Evolutionary conservation across 2,113 vertebrate genomes (phyloP).

Genomic region (Poecilia latipinna): DNA sequence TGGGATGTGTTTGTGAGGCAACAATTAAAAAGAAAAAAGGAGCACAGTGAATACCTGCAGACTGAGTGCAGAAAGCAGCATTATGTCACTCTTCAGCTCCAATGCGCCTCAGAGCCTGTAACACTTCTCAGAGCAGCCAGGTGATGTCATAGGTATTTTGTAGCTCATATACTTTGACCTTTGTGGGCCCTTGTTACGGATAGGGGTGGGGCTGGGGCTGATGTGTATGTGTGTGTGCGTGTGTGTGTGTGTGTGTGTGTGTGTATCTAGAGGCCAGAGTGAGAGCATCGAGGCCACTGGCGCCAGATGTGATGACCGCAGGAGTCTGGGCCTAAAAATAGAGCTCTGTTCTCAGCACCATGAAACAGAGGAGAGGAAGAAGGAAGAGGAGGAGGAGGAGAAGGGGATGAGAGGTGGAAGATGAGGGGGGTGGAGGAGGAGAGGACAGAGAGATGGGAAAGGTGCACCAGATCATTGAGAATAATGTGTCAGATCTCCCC

Average conservation of each 20-base stretch:
- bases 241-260: conserved; percentile 52
- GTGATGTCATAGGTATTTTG: conserved; percentile 72
- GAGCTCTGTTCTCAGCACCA: conserved; percentile 79
- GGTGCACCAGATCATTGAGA: conserved; percentile 71
- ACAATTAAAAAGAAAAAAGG: conserved; percentile 28
- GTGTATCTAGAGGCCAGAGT: conserved; percentile 65
- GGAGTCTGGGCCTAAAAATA: conserved; percentile 83
- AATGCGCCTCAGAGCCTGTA: conserved; percentile 29
- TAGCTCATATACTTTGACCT: conserved; percentile 68
- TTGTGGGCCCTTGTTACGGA: conserved; percentile 58
- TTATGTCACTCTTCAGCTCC: conserved; percentile 41
- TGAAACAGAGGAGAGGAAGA: conserved; percentile 64
- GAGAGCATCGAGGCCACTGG: conserved; percentile 77
- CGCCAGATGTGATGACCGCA: conserved; percentile 85
- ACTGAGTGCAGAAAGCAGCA: conserved; percentile 14
- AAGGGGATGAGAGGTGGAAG: conserved; percentile 38
- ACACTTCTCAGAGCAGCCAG: conserved; percentile 41
- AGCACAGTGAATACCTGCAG: conserved; percentile 38
- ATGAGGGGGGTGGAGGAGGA: conserved; percentile 21
- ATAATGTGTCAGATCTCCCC: conserved; percentile 63
- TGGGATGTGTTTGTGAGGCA: background rate
- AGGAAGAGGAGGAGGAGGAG: conserved; percentile 29
- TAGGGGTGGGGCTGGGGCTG: conserved; percentile 49
- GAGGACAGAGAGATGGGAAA: conserved; percentile 38
- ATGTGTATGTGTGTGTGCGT: conserved; percentile 33